phyloP scores from a whole-genome alignment of 2,113 vertebrate species.

The Calypte anna region DNA sequence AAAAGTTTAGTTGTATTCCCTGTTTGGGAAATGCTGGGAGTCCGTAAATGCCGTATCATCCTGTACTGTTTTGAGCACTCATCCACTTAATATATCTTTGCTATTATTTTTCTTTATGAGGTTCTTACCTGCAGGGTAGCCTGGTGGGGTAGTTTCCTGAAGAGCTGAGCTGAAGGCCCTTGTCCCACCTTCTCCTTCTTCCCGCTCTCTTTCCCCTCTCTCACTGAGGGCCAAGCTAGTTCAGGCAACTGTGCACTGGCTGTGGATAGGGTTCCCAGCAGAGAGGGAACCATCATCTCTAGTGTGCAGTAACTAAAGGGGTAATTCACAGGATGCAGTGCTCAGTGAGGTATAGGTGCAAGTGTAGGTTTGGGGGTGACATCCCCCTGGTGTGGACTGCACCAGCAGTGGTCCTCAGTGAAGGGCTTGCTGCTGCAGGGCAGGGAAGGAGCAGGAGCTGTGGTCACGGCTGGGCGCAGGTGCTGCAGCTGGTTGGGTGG shows the following conservation, averaged over 20 bases:
- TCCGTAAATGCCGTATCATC: background rate
- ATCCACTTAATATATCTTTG: background rate
- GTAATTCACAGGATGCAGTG: background rate
- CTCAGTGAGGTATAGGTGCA: background rate
- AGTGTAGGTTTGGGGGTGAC: background rate
- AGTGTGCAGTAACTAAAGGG: background rate
- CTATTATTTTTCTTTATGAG: background rate
- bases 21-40: background rate
- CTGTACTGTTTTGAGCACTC: background rate
- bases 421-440: background rate
- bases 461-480: fast-evolving
- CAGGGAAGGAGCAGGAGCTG: background rate
- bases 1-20: background rate
- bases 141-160: background rate
- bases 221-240: background rate
- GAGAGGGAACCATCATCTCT: background rate
- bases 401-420: background rate
- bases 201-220: background rate
- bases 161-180: background rate
- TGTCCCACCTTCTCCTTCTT: background rate
- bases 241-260: background rate
- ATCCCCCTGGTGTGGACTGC: background rate
- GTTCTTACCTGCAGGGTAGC: background rate
- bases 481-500: background rate
- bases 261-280: background rate